Evolutionary conservation across 1,140 invertebrate species (phyloP), one percentile per base, ranked within the genome.

Genomic region (Sycophaga agraensis): DNA sequence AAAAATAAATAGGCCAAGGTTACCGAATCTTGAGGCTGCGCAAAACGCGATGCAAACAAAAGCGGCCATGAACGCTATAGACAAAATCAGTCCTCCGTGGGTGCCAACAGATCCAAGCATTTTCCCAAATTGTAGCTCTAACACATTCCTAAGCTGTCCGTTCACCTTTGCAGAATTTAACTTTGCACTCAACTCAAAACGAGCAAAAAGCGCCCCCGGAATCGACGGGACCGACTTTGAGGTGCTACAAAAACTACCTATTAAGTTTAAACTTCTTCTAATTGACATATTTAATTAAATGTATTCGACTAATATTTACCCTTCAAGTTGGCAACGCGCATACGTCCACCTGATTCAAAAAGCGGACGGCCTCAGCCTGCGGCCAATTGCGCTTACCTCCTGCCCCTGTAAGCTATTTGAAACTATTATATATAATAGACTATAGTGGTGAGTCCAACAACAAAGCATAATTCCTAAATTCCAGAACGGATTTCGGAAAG

Each of bases 401-500:
- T 51, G 49, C 17, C 2, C 7, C 2, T 51, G 17, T 17, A 51
- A 51, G 37, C 2, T 37, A 3, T 22, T 51, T 14, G 31, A 51
- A 22, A n/a, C 17, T 4, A 8, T 51, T 5, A 21, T 51, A 34
- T 35, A 51, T 35, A 35, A 22, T 34, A 35, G 48, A 35, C 6
- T 51, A 19, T 4, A 39, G 40, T 59, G 35, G 46, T 31, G 35
- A 31, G 9, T 19, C 12, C 40, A 56, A 45, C 4, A 28, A 4
- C 6, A 56, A 4, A 35, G 35, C 4, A 11, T 46, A 14, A 3
- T 46, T 21, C 55, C 42, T n/a, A 11, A 19, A 21, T 21, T 14
- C 19, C 55, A 57, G 14, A 19, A 28, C 26, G 55, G 42, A 0
- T 57, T 57, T 22, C 16, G 55, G 4, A 43, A 35, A 35, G 55